Evolutionary conservation across 2,113 vertebrate species (phyloP), one percentile per base, ranked within the genome.

Genomic region (Martes martes): DNA sequence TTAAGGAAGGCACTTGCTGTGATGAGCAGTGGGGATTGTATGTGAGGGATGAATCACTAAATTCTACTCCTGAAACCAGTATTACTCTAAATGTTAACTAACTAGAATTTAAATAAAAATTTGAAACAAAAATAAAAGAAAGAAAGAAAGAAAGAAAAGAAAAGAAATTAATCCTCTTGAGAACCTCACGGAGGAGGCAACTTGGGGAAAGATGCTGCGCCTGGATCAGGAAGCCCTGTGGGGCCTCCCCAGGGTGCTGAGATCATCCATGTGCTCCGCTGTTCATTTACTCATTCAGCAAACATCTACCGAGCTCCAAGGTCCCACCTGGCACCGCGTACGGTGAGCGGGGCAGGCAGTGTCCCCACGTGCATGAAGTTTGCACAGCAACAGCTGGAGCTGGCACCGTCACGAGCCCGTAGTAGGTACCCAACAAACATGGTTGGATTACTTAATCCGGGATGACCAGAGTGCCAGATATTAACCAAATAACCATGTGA

Each of bases 391-490:
- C 65, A 16, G 65, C 65, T 33, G 31, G 31, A n/a, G 65, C 8
- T 6, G 31, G 10, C 33, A n/a, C 33, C 10, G 0, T 11, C 0
- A 0, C 3, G 4, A 8, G n/a, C 67, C 7, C 28, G 0, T 0
- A 19, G 11, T 19, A 23, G 81, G n/a, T 19, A 14, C 28, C 50
- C 28, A 2, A 0, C 11, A 79, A 52, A 33, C 0, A 2, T 4
- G 13, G 21, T 6, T 52, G 73, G 67, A 24, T 15, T 13, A 50
- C n/a, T 16, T 73, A 13, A 18, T 33, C 24, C 4, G 11, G 5
- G 50, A 33, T n/a, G 7, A 2, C 14, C 1, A 4, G 6, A 4
- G n/a, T 11, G 4, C 47, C 55, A 47, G 9, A 45, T 1, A 26
- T 24, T 6, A 86, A n/a, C 50, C 80, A 52, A 31, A 28, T 28